Evolutionary conservation across 1,140 invertebrate genomes (phyloP), one percentile per base, ranked within the genome.

Genomic region (Drosophila takahashii): DNA sequence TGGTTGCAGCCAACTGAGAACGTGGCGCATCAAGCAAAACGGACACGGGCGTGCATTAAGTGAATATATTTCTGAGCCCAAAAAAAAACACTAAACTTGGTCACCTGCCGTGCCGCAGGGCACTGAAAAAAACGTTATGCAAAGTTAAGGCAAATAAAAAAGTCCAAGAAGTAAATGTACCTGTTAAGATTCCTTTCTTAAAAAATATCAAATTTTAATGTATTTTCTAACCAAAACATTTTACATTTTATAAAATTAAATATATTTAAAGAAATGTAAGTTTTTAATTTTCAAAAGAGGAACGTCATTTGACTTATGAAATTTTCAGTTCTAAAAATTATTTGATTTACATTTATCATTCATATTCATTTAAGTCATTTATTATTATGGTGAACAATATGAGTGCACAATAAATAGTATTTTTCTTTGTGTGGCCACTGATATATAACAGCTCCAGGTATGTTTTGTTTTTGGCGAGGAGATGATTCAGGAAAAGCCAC

Each of bases 1-100:
- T 41, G 7, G 7, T 15, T 27, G 34, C 58, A 81, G 51, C 62
- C 80, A 79, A 84, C 76, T 67, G 60, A 41, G 51, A 76, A 87
- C 81, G 81, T 87, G 79, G 79, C 79, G 79, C 83, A 86, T 86
- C 83, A 87, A 86, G 83, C 79, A 86, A 86, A 86, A 86, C 84
- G 83, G 83, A 87, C 79, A 87, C 75, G 75, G 70, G 70, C 83
- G 70, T 76, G 65, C 83, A 86, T 87, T 86, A 86, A 86, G 83
- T 86, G 83, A 86, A 86, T 86, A 86, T 86, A 86, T 84, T 61
- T 84, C 36, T 54, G 44, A 22, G 73, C 18, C 51, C 39, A 32
- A 64, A 77, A 60, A 42, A 53, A 47, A 57, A 50, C 29, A 53
- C 37, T 58, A 53, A 51, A 58, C 71, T 61, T 81, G 64, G 73